phyloP scores from a whole-genome alignment of 2,113 vertebrate genomes.

The Dasyurus viverrinus region DNA sequence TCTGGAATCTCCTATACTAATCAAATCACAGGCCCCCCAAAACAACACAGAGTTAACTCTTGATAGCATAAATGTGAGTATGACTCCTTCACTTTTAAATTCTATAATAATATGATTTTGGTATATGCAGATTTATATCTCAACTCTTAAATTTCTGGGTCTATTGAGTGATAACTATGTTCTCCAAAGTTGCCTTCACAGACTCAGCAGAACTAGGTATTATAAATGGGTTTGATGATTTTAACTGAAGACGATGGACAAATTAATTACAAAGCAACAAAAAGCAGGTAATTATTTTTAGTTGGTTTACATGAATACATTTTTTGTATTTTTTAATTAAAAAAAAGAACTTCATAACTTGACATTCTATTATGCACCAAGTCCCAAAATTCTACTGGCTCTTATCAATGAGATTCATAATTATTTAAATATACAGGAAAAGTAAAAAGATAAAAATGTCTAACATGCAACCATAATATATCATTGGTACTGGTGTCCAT shows the following conservation, averaged over 20 bases:
- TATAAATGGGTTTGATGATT: not conserved
- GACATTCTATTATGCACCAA: not conserved
- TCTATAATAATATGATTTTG: not conserved
- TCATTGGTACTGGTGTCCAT: not conserved
- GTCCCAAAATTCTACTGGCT: not conserved
- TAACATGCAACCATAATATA: not conserved
- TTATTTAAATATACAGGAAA: not conserved
- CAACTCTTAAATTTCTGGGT: not conserved
- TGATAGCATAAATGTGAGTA: not conserved
- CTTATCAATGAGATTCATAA: not conserved
- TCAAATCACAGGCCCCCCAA: not conserved
- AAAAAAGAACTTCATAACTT: not conserved
- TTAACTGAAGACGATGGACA: not conserved
- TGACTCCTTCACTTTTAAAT: not conserved
- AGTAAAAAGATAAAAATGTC: not conserved
- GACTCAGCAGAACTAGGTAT: not conserved
- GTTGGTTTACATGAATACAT: not conserved
- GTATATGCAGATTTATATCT: not conserved
- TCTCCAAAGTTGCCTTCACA: not conserved
- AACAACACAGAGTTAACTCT: not conserved
- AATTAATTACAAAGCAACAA: not conserved
- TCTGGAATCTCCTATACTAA: not conserved
- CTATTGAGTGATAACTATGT: not conserved
- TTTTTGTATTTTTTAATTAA: not conserved
- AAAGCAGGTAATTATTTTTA: not conserved